Percentiles rank a stretch among this genome's conserved stretches.
phyloP scores from a whole-genome alignment of 2,797 vertebrate genomes.

The Pristis pectinata region DNA sequence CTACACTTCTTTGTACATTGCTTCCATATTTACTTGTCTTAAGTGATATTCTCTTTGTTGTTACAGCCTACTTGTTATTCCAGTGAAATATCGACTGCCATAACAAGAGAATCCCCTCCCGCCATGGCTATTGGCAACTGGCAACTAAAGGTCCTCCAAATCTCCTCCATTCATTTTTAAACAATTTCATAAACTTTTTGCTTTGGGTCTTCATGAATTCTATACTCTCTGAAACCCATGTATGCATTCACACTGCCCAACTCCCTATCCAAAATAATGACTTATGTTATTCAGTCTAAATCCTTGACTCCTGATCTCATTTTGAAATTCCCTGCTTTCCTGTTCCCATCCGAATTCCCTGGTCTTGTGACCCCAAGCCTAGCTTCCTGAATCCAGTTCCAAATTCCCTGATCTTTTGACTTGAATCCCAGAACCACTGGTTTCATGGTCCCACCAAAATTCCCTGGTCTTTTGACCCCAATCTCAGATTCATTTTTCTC shows the following conservation, averaged over 20 bases:
- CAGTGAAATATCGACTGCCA: background rate
- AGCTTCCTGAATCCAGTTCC: too few species aligned
- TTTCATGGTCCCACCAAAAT: background rate
- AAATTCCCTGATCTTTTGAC: background rate
- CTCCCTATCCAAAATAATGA: too few species aligned
- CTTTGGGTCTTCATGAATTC: background rate
- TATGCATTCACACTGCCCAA: too few species aligned
- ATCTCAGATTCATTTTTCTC: background rate
- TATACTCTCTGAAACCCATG: background rate
- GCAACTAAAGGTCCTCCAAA: background rate
- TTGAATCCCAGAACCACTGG: background rate
- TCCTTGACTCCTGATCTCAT: background rate
- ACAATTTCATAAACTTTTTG: too few species aligned
- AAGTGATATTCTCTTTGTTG: background rate
- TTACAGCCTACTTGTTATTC: background rate
- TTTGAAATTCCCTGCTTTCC: background rate
- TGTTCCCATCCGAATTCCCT: background rate
- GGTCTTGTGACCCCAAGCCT: background rate
- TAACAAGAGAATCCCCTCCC: background rate
- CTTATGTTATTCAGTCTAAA: background rate
- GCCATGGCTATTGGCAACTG: background rate
- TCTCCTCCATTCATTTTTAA: background rate
- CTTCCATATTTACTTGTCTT: slow-evolving; percentile 4
- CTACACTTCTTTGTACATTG: background rate
- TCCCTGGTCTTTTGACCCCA: background rate